Base-by-base conservation (phyloP, 2,113 vertebrate species). In the Lipophrys pholis region DNA sequence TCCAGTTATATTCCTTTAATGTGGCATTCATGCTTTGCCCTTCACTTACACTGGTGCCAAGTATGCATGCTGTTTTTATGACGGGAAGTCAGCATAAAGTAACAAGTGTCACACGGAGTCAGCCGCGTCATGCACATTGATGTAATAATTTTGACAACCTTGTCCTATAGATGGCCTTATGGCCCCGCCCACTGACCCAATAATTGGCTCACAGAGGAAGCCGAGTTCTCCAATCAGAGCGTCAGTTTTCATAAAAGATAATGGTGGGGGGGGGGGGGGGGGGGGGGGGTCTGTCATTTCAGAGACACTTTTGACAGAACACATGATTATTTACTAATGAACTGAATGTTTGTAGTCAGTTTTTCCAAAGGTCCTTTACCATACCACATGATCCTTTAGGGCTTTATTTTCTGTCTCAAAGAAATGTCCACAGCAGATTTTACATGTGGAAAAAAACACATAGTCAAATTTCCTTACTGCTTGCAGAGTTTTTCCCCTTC, bases 1-100 rank as follows among this genome's bases (percentile, higher is more conserved):
- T 84, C 85, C 69, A 69, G 50, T 87, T 82, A 75, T 70, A 76
- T 80, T 66, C 74, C 67, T 92, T 88, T 89, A 77, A 89, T 91
- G 86, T 90, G 86, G 86, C 36, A 0, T 60, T 60, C 64, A 48
- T 54, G 83, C 80, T 52, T 30, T 71, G 76, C 77, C 62, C 46
- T 68, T 79, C 39, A 69, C 58, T 72, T 55, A 69, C 81, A 41
- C 78, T 82, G 69, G 84, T 59, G 59, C 88, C 73, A 82, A 68
- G 70, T 77, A 66, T 56, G 69, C 73, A 74, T 81, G 68, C 52
- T 74, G 70, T 75, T 82, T 69, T 67, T 12, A 48, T 88, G 67
- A 87, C 8, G 71, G 82, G 74, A 87, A 85, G 74, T 78, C 57
- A 59, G 67, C 68, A 69, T 76, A 88, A 82, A 85, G 76, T 75